These are phyloP conservation scores for Saimiri boliviensis DNA, from an alignment of 2,113 vertebrate genomes.

Conservation along the genomic window DNA sequence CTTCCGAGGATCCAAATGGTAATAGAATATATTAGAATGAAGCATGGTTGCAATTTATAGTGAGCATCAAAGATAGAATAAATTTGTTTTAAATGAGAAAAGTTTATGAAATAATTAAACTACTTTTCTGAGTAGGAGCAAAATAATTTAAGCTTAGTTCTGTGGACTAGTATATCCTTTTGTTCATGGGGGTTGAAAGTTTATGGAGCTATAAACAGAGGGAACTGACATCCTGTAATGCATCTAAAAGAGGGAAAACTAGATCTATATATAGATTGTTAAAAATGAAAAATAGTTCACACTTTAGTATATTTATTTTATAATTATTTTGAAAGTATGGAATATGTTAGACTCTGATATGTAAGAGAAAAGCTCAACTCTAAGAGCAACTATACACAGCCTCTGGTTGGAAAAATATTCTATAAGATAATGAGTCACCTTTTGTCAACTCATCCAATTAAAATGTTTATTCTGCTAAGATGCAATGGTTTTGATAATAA, in stretches of 20 bases:
- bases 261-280: neutral
- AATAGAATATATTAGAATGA: constrained; percentile 74
- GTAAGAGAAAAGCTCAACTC: neutral
- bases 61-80: constrained; percentile 69
- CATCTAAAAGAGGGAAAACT: neutral
- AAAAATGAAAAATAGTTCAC: neutral
- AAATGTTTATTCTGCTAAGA: neutral
- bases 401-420: neutral
- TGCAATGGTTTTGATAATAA: neutral
- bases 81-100: constrained; percentile 64
- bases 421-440: neutral
- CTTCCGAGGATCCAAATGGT: constrained; percentile 54
- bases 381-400: neutral
- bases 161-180: neutral
- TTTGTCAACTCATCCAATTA: neutral
- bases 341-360: neutral
- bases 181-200: neutral
- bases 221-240: neutral
- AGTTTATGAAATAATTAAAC: constrained; percentile 53
- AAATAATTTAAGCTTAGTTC: neutral
- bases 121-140: constrained; percentile 12
- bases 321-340: neutral
- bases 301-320: neutral
- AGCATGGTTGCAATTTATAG: constrained; percentile 73
- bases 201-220: neutral